These are phyloP conservation scores for Adelges cooleyi DNA, from an alignment of 1,140 invertebrate species.

Conservation along the genomic window DNA sequence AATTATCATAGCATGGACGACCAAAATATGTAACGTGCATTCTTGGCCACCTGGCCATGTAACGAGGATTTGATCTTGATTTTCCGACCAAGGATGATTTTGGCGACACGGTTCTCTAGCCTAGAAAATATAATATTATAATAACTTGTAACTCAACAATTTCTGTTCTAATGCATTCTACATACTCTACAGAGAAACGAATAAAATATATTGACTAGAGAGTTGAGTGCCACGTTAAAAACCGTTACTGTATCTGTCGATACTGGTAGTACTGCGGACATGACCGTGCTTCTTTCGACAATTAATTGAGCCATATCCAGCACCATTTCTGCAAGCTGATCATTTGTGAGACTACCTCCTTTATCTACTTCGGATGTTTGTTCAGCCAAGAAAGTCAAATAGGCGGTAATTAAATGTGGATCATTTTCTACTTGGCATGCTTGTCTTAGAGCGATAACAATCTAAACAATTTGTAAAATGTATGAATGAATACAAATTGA, in stretches of 20 bases:
- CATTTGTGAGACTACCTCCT: neutral
- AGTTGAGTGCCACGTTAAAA: conserved; percentile 53
- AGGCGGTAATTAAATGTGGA: conserved; percentile 71
- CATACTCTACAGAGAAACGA: conserved; percentile 58
- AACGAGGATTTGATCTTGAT: conserved; percentile 56
- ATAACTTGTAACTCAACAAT: too few relatives aligned
- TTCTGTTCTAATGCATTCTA: neutral
- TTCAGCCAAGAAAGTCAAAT: conserved; percentile 68
- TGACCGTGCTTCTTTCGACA: conserved; percentile 82
- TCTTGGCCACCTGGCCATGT: conserved; percentile 75
- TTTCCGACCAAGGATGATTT: conserved; percentile 38
- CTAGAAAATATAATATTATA: conserved; percentile 30
- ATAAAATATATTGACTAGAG: conserved; percentile 65
- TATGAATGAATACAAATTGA: too few relatives aligned
- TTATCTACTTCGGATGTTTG: conserved; percentile 30
- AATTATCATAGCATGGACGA: conserved; percentile 91
- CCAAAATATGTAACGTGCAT: conserved; percentile 72
- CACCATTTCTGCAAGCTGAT: conserved; percentile 47
- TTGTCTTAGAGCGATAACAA: conserved; percentile 55
- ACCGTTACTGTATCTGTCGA: conserved; percentile 41
- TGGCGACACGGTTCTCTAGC: conserved; percentile 43
- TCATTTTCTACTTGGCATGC: conserved; percentile 86
- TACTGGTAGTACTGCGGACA: conserved; percentile 67
- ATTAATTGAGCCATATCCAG: conserved; percentile 82
- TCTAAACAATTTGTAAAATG: conserved; percentile 29